A percentile compares a stretch with the other conserved stretches of the same genome.
Evolutionary conservation across 2,113 vertebrate species (phyloP).

Genomic region (Cochlearius cochlearius): DNA sequence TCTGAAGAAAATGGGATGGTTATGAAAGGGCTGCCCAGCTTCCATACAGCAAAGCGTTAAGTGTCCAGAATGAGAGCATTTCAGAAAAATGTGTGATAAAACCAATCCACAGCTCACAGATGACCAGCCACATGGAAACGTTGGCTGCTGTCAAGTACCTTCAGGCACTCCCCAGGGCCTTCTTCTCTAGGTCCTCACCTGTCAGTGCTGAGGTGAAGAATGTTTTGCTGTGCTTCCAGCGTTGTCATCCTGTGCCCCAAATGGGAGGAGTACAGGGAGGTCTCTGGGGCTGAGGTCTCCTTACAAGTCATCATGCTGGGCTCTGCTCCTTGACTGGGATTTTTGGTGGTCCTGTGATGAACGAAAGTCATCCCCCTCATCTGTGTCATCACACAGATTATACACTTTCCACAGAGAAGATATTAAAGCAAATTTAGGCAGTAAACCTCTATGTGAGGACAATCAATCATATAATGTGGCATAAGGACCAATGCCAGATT

Average conservation of each 20-base stretch:
- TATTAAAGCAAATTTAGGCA: neutral
- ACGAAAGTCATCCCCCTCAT: neutral
- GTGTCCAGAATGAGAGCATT: neutral
- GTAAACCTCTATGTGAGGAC: neutral
- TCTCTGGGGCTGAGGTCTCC: neutral
- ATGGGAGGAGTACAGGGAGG: accelerated
- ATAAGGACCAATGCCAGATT: neutral
- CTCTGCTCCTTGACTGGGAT: neutral
- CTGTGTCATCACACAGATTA: neutral
- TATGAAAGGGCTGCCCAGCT: neutral
- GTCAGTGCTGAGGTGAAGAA: neutral
- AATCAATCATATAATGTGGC: accelerated
- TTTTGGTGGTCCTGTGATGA: neutral
- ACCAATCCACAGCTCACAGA: neutral
- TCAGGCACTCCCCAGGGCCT: neutral
- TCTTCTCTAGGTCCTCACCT: neutral
- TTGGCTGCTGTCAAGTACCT: neutral
- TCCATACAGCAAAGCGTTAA: neutral
- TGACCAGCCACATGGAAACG: neutral
- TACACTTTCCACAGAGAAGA: neutral
- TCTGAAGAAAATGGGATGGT: neutral
- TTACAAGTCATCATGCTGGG: neutral
- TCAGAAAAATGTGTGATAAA: neutral
- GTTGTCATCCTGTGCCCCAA: neutral
- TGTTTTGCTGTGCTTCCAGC: neutral